Conservation (phyloP, 2,888 invertebrate species). For the Sphecodes monilicornis region DNA sequence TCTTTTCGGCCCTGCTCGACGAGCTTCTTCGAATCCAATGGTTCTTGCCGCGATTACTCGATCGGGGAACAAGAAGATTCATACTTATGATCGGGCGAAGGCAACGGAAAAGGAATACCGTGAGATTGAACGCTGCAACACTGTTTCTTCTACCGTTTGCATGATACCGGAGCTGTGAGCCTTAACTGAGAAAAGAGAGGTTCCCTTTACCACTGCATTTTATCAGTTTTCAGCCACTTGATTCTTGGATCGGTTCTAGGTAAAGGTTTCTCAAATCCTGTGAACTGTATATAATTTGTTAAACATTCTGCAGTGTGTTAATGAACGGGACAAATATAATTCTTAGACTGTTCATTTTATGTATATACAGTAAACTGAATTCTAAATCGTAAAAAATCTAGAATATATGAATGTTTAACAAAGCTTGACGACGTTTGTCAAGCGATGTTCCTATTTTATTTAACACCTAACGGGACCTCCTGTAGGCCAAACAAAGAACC, state of each 20-base stretch:
- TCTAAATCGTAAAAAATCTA: too few relatives aligned
- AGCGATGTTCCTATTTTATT: too few relatives aligned
- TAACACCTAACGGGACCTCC: too few relatives aligned
- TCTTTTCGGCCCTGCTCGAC: constrained; percentile 5
- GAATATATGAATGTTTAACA: too few relatives aligned
- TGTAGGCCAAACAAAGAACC: not conserved
- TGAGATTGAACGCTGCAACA: not conserved
- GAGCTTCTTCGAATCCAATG: constrained; percentile 1
- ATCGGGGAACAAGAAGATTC: not conserved
- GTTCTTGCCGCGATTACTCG: not conserved
- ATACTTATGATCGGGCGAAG: not conserved
- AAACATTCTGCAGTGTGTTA: too few relatives aligned
- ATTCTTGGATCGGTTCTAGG: not conserved
- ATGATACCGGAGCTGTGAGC: not conserved
- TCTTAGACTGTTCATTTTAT: not conserved
- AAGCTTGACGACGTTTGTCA: too few relatives aligned
- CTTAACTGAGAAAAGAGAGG: not conserved
- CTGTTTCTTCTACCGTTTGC: not conserved
- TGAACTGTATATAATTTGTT: not conserved
- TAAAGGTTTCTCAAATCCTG: not conserved
- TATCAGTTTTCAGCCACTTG: too few relatives aligned
- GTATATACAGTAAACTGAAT: not conserved
- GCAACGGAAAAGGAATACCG: not conserved
- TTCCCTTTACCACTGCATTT: not conserved
- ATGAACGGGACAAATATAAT: not conserved